Conservation (phyloP, 2,113 vertebrate genomes). For the Meriones unguiculatus region DNA sequence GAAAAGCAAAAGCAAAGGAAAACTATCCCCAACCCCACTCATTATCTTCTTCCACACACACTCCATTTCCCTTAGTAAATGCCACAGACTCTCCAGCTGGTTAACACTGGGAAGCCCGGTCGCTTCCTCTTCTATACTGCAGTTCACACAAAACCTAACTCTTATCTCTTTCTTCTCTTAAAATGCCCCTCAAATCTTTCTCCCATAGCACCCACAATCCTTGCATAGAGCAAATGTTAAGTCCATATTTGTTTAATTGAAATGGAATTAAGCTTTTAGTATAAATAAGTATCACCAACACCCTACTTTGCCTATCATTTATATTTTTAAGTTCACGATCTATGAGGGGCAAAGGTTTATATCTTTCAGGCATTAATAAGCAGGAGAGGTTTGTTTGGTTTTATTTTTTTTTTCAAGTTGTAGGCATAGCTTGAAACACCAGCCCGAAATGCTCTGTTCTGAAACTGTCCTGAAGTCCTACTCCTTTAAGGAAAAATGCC, state of each 20-base stretch:
- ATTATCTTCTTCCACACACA: slow-evolving; percentile 10
- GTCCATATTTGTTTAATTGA: background rate
- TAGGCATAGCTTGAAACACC: background rate
- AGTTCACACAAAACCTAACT: background rate
- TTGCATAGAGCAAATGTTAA: background rate
- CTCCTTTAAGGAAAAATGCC: background rate
- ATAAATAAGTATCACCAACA: slow-evolving; percentile 15
- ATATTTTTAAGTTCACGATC: slow-evolving; percentile 11
- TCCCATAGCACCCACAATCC: background rate
- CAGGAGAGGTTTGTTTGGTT: background rate
- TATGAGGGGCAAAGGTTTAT: background rate
- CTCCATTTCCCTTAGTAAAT: slow-evolving; percentile 7
- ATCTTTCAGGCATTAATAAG: slow-evolving; percentile 22
- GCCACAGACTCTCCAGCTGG: background rate
- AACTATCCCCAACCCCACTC: background rate
- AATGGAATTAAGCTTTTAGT: slow-evolving; percentile 53
- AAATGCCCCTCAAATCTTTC: slow-evolving; percentile 1
- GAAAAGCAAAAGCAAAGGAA: slow-evolving; percentile 32
- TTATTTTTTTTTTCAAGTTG: background rate
- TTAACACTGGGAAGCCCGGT: background rate
- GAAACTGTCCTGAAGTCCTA: slow-evolving; percentile 1
- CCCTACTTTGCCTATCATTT: slow-evolving; percentile 8
- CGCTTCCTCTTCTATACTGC: background rate
- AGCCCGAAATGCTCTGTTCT: slow-evolving; percentile 20
- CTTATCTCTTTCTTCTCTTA: background rate